These are phyloP conservation scores for Tenthredo amoena DNA, from an alignment of 2,888 invertebrate genomes.

Conservation along the genomic window DNA sequence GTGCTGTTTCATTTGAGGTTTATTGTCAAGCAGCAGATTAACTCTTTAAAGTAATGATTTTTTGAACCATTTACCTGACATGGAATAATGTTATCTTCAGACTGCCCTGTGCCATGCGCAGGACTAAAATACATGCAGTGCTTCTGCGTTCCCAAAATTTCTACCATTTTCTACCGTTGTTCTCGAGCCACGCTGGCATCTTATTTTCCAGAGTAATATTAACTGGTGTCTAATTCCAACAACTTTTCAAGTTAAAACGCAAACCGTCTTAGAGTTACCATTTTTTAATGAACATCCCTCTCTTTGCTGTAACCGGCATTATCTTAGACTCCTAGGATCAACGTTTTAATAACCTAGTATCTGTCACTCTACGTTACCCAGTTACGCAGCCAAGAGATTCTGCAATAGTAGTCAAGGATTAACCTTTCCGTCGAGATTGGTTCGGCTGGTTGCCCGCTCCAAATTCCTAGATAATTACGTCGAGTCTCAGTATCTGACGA, in stretches of 20 bases:
- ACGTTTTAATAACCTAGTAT: constrained; percentile 35
- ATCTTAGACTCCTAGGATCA: not conserved
- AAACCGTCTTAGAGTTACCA: not conserved
- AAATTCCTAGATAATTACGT: constrained; percentile 35
- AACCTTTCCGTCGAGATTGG: constrained; percentile 33
- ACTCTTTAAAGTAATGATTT: not conserved
- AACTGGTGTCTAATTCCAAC: not conserved
- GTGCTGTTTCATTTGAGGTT: not conserved
- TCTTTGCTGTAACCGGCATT: not conserved
- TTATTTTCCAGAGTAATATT: not conserved
- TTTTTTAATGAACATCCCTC: not conserved
- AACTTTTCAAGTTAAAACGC: not conserved
- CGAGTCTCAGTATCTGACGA: constrained; percentile 30
- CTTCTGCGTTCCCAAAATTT: not conserved
- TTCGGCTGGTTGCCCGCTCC: constrained; percentile 22
- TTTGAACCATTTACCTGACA: not conserved
- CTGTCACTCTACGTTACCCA: constrained; percentile 34
- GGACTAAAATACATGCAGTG: not conserved
- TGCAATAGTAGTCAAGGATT: constrained; percentile 34
- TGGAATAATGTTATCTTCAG: not conserved
- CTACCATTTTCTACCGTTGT: not conserved
- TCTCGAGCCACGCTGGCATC: not conserved
- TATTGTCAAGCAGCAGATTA: not conserved
- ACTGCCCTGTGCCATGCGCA: not conserved
- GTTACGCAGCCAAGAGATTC: not conserved